Evolutionary conservation across 2,797 vertebrate genomes (phyloP).

Genomic region (Bradypodion pumilum): DNA sequence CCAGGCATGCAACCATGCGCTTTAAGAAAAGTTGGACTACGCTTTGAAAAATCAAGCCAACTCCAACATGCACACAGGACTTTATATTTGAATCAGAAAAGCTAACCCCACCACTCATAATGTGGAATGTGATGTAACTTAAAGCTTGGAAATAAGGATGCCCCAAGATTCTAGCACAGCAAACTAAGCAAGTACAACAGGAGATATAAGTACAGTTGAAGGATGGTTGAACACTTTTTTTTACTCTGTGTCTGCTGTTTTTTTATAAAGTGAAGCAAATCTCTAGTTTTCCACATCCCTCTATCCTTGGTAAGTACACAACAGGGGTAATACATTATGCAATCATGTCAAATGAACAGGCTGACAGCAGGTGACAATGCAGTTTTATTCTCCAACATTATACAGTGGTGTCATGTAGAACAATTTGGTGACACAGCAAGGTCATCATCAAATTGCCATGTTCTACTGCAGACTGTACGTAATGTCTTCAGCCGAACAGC

Average conservation of each 20-base stretch:
- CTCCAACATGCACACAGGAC: neutral
- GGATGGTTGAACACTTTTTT: neutral
- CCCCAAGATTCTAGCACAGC: neutral
- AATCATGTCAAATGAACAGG: neutral
- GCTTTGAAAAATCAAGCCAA: neutral
- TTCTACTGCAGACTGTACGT: slow-evolving; percentile 58
- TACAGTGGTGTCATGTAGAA: slow-evolving; percentile 28
- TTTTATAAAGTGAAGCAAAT: neutral
- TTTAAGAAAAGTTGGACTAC: neutral
- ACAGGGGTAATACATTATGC: neutral
- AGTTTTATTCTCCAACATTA: neutral
- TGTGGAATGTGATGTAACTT: neutral
- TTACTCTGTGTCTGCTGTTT: too few relatives aligned
- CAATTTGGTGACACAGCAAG: slow-evolving; percentile 46
- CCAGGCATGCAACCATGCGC: neutral
- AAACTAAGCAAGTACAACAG: neutral
- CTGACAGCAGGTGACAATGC: neutral
- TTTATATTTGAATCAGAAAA: neutral
- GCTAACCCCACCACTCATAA: neutral
- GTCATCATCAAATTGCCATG: slow-evolving; percentile 61
- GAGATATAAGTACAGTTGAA: neutral
- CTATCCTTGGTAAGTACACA: neutral
- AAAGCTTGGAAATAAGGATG: neutral
- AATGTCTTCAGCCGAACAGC: slow-evolving; percentile 62
- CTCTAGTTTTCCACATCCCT: neutral